phyloP scores from a whole-genome alignment of 2,113 vertebrate species.

The Gila orcuttii region DNA sequence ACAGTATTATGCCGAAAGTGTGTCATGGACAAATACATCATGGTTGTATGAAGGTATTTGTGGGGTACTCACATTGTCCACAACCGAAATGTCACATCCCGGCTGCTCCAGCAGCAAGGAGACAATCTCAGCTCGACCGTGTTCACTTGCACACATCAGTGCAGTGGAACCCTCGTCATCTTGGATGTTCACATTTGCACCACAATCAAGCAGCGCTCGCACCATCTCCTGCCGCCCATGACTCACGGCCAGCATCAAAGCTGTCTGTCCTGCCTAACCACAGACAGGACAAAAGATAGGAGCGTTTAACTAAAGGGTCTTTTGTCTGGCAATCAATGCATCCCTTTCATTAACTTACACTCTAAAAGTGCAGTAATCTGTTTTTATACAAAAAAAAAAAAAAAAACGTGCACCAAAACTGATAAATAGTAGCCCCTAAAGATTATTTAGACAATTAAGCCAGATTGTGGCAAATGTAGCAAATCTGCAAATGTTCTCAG shows the following conservation, averaged over 20 bases:
- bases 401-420: background rate
- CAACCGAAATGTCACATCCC: conserved; percentile 82
- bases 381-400: too few species aligned
- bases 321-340: background rate
- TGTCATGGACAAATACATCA: background rate
- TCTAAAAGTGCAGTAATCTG: background rate
- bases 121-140: conserved; percentile 86
- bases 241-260: conserved; percentile 91
- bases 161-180: conserved; percentile 95
- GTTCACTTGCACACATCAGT: conserved; percentile 94
- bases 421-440: too few species aligned
- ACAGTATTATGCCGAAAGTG: too few species aligned
- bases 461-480: background rate
- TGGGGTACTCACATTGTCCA: conserved; percentile 83
- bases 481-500: too few species aligned
- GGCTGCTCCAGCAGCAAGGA: conserved; percentile 86
- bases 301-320: background rate
- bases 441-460: background rate
- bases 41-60: background rate
- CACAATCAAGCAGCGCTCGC: conserved; percentile 82
- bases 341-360: background rate
- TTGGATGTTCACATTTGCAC: conserved; percentile 86
- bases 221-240: conserved; percentile 93
- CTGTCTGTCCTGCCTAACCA: conserved; percentile 89
- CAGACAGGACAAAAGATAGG: background rate